A percentile compares a stretch with the other conserved stretches of the same genome.
Evolutionary conservation across 2,888 invertebrate genomes (phyloP).

Genomic region (Tupiocoris notatus): DNA sequence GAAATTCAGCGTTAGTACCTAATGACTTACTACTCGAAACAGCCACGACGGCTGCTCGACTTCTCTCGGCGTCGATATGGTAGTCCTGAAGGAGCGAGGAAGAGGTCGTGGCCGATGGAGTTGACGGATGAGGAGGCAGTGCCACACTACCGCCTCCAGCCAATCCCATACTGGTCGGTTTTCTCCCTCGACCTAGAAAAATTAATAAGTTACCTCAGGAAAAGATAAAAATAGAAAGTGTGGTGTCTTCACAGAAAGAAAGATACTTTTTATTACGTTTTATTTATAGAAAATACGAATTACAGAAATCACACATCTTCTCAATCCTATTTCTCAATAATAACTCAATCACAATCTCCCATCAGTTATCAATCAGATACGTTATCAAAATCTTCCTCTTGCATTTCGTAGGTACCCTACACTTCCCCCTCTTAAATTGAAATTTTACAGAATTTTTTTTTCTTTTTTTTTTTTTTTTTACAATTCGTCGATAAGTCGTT

Average conservation of each 20-base stretch:
- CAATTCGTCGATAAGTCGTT: neutral
- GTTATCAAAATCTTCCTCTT: neutral
- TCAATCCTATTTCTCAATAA: no score
- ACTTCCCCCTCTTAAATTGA: neutral
- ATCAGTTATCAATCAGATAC: no score
- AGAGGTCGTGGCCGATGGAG: slow-evolving; percentile 47
- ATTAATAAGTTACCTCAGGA: no score
- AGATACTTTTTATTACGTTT: no score
- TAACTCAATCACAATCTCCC: no score
- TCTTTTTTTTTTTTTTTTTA: no score
- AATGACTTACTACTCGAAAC: slow-evolving; percentile 43
- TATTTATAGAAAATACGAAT: no score
- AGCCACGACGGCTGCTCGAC: slow-evolving; percentile 47
- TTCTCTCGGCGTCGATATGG: slow-evolving; percentile 47
- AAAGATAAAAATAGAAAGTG: no score
- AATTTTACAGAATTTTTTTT: neutral
- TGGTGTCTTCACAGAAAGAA: no score
- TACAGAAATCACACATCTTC: no score
- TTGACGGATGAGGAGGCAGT: slow-evolving; percentile 46
- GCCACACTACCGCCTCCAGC: slow-evolving; percentile 50
- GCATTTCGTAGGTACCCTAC: neutral
- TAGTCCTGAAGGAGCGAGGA: slow-evolving; percentile 42
- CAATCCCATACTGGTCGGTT: slow-evolving; percentile 34
- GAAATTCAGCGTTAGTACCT: neutral
- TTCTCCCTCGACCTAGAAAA: slow-evolving; percentile 33